These are phyloP conservation scores for Poicephalus meyeri DNA, from an alignment of 2,113 vertebrate genomes.

Conservation along the genomic window DNA sequence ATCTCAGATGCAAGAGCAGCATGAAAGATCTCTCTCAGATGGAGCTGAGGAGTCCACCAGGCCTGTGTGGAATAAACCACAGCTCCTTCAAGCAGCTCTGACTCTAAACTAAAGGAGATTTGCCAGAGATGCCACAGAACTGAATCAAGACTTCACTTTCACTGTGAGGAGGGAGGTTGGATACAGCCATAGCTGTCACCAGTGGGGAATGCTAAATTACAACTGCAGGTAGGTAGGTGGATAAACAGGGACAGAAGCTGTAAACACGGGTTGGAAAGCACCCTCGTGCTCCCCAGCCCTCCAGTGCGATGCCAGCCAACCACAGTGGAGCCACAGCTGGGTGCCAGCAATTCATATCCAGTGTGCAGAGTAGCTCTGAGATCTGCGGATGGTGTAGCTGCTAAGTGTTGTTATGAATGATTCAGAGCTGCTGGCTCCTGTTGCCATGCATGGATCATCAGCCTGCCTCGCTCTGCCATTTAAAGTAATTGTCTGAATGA, in stretches of 20 bases:
- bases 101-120: not conserved
- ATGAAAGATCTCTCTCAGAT: not conserved
- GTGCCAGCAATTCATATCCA: constrained; percentile 55
- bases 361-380: constrained; percentile 25
- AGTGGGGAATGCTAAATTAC: not conserved
- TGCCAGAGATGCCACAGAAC: not conserved
- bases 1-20: not conserved
- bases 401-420: constrained; percentile 40
- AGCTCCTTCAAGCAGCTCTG: not conserved
- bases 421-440: constrained; percentile 49
- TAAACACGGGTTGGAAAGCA: constrained; percentile 40
- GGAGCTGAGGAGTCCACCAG: not conserved
- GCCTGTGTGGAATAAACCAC: not conserved
- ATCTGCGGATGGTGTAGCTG: constrained; percentile 40
- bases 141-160: not conserved
- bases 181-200: not conserved
- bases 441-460: not conserved
- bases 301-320: not conserved
- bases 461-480: constrained; percentile 42
- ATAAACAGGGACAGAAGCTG: not conserved
- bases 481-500: constrained; percentile 34
- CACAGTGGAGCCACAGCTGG: constrained; percentile 20
- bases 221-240: constrained; percentile 10
- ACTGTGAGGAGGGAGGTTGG: not conserved
- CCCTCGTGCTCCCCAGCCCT: constrained; percentile 22